phyloP scores from a whole-genome alignment of 2,888 invertebrate species.

The Scaptomyza tumidula region DNA sequence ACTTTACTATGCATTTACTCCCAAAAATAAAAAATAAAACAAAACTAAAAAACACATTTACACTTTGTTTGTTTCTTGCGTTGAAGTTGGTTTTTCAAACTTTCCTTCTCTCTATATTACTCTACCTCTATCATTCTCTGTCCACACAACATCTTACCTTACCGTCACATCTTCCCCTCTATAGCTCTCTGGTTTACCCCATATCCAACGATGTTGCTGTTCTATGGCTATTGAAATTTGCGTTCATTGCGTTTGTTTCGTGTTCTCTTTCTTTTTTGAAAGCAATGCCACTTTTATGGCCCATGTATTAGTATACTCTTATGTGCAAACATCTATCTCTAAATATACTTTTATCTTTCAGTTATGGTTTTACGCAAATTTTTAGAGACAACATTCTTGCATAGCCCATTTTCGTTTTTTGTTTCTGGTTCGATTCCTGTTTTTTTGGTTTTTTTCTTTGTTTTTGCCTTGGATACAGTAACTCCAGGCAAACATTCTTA shows the following conservation, averaged over 20 bases:
- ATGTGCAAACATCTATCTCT: slow-evolving; percentile 29
- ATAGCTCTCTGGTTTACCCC: slow-evolving; percentile 17
- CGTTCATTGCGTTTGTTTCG: slow-evolving; percentile 51
- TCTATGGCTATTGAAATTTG: slow-evolving; percentile 52
- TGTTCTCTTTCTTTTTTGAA: slow-evolving; percentile 29
- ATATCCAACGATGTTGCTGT: slow-evolving; percentile 47
- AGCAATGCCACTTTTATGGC: slow-evolving; percentile 52
- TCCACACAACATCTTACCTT: not conserved
- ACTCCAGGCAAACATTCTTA: slow-evolving; percentile 34
- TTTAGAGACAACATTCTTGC: slow-evolving; percentile 45
- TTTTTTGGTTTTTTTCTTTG: not conserved
- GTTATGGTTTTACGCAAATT: slow-evolving; percentile 47
- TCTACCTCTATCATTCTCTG: not conserved
- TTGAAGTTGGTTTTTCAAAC: slow-evolving; percentile 45
- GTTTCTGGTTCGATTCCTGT: slow-evolving; percentile 14
- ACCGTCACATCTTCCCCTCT: not conserved
- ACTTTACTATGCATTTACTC: slow-evolving; percentile 27
- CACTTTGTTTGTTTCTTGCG: slow-evolving; percentile 53
- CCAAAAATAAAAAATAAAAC: slow-evolving; percentile 12
- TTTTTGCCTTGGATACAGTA: slow-evolving; percentile 27
- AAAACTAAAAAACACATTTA: slow-evolving; percentile 23
- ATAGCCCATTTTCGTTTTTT: slow-evolving; percentile 31
- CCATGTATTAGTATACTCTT: slow-evolving; percentile 43
- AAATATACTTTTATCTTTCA: slow-evolving; percentile 28
- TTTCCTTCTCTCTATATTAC: slow-evolving; percentile 24